Conservation (phyloP, 2,113 vertebrate genomes). For the Lepus americanus region DNA sequence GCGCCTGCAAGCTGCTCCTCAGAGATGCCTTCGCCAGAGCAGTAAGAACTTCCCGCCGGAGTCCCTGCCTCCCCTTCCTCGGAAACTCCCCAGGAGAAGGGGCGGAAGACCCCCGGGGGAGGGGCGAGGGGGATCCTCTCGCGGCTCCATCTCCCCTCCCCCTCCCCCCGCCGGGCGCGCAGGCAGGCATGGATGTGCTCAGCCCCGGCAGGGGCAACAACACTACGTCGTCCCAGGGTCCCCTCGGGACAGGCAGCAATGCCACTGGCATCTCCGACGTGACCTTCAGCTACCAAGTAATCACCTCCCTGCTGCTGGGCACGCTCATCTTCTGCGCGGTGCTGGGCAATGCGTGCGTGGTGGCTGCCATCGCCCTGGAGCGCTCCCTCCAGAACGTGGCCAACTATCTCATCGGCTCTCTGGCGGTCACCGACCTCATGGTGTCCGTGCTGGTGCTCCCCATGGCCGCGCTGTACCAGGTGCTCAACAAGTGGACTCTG, state of each 20-base stretch:
- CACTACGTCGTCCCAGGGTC: slow-evolving; percentile 87
- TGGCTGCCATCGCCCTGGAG: slow-evolving; percentile 96
- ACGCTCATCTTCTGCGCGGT: slow-evolving; percentile 96
- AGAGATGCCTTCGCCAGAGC: slow-evolving; percentile 51
- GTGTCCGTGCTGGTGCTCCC: slow-evolving; percentile 98
- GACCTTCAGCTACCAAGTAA: slow-evolving; percentile 94
- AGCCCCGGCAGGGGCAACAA: slow-evolving; percentile 81
- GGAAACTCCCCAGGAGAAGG: not conserved
- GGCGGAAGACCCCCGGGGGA: slow-evolving; percentile 61
- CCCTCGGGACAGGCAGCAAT: slow-evolving; percentile 84
- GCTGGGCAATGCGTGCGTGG: slow-evolving; percentile 97
- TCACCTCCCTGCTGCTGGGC: slow-evolving; percentile 94
- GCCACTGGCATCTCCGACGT: slow-evolving; percentile 87
- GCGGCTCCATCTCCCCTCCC: not conserved
- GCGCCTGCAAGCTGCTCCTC: slow-evolving; percentile 24
- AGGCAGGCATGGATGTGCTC: slow-evolving; percentile 75
- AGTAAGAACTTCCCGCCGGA: slow-evolving; percentile 76
- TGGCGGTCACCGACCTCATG: slow-evolving; percentile 98
- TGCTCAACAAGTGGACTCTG: slow-evolving; percentile 98
- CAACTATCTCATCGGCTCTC: slow-evolving; percentile 98
- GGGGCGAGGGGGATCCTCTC: slow-evolving; percentile 6
- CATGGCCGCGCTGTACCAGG: slow-evolving; percentile 98
- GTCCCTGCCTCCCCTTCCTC: not conserved
- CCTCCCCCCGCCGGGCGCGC: not conserved
- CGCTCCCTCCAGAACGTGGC: slow-evolving; percentile 98